Evolutionary conservation across 2,888 invertebrate species (phyloP), one percentile per base, ranked within the genome.

Genomic region (Phortica okadai): DNA sequence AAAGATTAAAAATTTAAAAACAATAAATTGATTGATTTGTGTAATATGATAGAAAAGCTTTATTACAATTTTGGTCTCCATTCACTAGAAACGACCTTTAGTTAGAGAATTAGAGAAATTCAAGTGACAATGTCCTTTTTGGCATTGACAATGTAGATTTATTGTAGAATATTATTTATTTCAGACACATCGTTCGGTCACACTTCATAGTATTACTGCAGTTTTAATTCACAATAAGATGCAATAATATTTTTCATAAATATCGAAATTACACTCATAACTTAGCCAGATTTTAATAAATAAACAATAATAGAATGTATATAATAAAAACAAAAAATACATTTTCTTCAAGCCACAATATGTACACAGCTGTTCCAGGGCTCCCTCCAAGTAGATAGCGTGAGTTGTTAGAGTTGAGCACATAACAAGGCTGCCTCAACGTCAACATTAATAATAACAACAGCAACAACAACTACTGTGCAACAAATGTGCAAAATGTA

Each of bases 1-100:
- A 0, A 75, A 77, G 16, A 10, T 16, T 54, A 54, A 33, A 62
- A 1, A 16, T 62, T 4, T 16, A 33, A 33, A 78, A 82, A 76
- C 80, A 84, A 86, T 80, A 81, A 79, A 76, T 85, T 87, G 85
- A 85, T 87, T 82, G 84, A 33, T 33, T 33, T 33, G 33, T 33
- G 33, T 33, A 82, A 76, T 77, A 78, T 86, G 85, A 85, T 88
- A 85, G 85, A 84, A 84, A 80, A 79, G 86, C 88, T 85, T 82
- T 82, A 79, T 79, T 78, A 76, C 78, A 72, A 86, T 86, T 85
- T 88, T 33, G 88, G 85, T 85, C 88, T 87, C 82, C 78, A 77
- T 77, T 75, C 75, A 50, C 11, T 21, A 0, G 33, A 33, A 33
- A 4, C 3, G 33, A 2, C 33, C 3, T 33, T 33, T 33, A 33